Conservation (phyloP, 2,113 vertebrate genomes). For the Pristiophorus japonicus region DNA sequence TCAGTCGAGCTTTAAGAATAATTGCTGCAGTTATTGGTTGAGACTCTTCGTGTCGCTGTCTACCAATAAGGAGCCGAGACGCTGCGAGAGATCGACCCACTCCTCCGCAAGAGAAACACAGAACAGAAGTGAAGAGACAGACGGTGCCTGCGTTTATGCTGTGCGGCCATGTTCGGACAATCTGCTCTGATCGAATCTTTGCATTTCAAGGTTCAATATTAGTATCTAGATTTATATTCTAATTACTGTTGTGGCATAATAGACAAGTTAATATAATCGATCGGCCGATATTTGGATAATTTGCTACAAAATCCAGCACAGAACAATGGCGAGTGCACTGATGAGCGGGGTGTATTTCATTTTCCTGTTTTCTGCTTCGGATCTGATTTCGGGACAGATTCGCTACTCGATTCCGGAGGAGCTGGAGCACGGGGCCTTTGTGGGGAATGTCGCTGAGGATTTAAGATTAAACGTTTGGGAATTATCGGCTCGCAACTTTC, state of each 20-base stretch:
- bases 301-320: background rate
- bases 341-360: background rate
- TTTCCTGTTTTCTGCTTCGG: background rate
- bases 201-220: background rate
- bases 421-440: background rate
- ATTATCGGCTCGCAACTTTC: background rate
- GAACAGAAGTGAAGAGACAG: background rate
- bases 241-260: background rate
- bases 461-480: background rate
- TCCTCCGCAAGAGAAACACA: background rate
- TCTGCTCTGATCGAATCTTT: background rate
- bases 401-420: background rate
- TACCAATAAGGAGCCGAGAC: background rate
- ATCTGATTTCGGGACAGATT: background rate
- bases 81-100: background rate
- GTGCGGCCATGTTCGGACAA: background rate
- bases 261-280: background rate
- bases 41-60: conserved; percentile 26
- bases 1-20: background rate
- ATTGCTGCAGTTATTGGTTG: conserved; percentile 18
- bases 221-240: background rate
- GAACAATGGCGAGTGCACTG: background rate
- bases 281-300: background rate
- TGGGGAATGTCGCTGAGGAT: background rate
- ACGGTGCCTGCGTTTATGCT: background rate